Percentiles rank a stretch among this genome's conserved stretches.
These are phyloP conservation scores for Leucoma salicis DNA, from an alignment of 2,888 invertebrate genomes.

Conservation along the genomic window DNA sequence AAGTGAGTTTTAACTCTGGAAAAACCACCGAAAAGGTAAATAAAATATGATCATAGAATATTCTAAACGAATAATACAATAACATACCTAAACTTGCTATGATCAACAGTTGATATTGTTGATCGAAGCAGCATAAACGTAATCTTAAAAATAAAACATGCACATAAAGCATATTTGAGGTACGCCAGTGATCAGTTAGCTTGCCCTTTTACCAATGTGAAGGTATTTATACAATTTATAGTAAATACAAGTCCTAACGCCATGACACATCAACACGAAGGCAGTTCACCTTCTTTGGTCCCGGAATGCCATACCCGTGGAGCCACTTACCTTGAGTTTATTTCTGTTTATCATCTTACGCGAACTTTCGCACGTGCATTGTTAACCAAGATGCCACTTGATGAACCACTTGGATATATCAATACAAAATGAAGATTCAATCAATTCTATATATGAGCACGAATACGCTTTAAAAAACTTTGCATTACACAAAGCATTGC, in stretches of 20 bases:
- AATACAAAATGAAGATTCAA: too few species aligned
- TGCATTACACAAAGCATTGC: too few species aligned
- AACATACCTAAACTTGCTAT: too few species aligned
- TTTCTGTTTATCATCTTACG: conserved; percentile 32
- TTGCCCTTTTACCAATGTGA: conserved; percentile 23
- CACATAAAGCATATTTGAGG: background rate
- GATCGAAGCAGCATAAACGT: too few species aligned
- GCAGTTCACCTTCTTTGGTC: conserved; percentile 46
- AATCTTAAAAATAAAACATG: too few species aligned
- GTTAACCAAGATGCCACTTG: background rate
- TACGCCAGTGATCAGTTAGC: conserved; percentile 25
- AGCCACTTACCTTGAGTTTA: conserved; percentile 33
- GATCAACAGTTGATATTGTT: too few species aligned
- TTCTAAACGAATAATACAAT: background rate
- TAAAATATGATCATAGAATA: background rate
- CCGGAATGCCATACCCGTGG: conserved; percentile 38
- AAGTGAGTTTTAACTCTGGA: too few species aligned
- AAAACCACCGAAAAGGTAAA: too few species aligned
- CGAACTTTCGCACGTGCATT: background rate
- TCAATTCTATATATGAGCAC: too few species aligned
- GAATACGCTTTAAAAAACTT: too few species aligned
- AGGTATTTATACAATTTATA: conserved; percentile 21
- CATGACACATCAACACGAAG: conserved; percentile 40
- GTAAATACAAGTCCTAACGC: conserved; percentile 14
- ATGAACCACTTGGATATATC: too few species aligned